Evolutionary conservation across 2,888 invertebrate species (phyloP).

Genomic region (Cyclophora albipunctata): DNA sequence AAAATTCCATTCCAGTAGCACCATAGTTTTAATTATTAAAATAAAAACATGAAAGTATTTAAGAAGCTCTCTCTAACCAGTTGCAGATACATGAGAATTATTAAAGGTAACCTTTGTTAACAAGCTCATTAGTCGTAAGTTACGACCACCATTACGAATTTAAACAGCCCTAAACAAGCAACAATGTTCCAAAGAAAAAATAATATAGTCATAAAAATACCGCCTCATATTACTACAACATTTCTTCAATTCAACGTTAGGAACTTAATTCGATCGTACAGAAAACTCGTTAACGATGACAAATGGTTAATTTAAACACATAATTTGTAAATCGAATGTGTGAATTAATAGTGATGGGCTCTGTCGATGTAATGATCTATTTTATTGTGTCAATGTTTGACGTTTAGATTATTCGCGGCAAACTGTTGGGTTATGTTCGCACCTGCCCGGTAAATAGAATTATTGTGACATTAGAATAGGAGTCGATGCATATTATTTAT

Average conservation of each 20-base stretch:
- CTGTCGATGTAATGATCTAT: slow-evolving; percentile 36
- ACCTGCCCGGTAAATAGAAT: slow-evolving; percentile 35
- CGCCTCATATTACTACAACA: slow-evolving; percentile 19
- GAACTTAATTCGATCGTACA: slow-evolving; percentile 31
- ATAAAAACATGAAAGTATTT: too few species aligned
- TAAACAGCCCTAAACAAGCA: slow-evolving; percentile 15
- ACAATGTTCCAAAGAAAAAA: slow-evolving; percentile 4
- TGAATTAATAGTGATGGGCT: slow-evolving; percentile 49
- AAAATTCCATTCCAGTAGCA: too few species aligned
- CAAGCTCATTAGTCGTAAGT: slow-evolving; percentile 28
- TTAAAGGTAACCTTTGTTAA: slow-evolving; percentile 35
- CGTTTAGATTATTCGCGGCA: slow-evolving; percentile 37
- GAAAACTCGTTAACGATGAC: slow-evolving; percentile 47
- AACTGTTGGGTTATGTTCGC: slow-evolving; percentile 23
- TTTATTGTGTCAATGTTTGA: slow-evolving; percentile 37
- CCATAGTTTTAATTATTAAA: too few species aligned
- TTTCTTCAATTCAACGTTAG: slow-evolving; percentile 30
- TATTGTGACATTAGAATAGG: slow-evolving; percentile 27
- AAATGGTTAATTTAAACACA: slow-evolving; percentile 54
- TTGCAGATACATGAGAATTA: slow-evolving; percentile 1
- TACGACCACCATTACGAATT: slow-evolving; percentile 34
- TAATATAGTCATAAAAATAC: slow-evolving; percentile 23
- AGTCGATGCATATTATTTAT: slow-evolving; percentile 17
- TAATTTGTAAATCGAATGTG: slow-evolving; percentile 52
- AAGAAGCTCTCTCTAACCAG: too few species aligned